Evolutionary conservation across 2,797 vertebrate genomes (phyloP).

Genomic region (Lateolabrax maculatus): DNA sequence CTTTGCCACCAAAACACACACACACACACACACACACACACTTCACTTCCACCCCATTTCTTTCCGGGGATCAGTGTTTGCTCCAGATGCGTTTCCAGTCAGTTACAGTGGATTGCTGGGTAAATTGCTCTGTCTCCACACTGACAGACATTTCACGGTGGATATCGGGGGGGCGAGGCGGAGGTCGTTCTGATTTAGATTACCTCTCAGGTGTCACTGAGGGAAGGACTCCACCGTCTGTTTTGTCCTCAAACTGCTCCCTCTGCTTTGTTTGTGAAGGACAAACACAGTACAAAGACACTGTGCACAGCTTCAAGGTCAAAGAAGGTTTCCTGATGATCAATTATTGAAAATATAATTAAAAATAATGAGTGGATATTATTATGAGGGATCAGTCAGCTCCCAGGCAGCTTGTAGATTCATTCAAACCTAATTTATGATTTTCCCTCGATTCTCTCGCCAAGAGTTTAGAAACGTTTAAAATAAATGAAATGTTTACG

Average conservation of each 20-base stretch:
- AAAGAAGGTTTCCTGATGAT: neutral
- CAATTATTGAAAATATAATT: constrained; percentile 21
- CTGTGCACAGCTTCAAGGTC: constrained; percentile 27
- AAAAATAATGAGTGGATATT: constrained; percentile 7
- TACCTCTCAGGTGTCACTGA: constrained; percentile 29
- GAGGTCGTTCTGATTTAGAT: constrained; percentile 52
- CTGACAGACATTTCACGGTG: constrained; percentile 68
- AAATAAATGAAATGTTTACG: too few relatives aligned
- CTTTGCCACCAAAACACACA: neutral
- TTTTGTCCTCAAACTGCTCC: constrained; percentile 31
- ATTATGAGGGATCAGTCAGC: neutral
- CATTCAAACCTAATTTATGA: neutral
- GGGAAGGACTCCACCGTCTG: neutral
- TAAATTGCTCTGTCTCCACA: constrained; percentile 62
- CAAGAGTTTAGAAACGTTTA: too few relatives aligned
- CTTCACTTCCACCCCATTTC: constrained; percentile 39
- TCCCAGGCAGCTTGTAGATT: neutral
- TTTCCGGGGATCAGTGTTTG: constrained; percentile 37
- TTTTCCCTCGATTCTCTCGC: too few relatives aligned
- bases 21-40: constrained; percentile 26
- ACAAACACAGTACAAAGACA: constrained; percentile 3
- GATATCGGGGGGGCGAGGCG: constrained; percentile 5
- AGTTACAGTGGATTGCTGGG: constrained; percentile 37
- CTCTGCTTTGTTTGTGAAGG: constrained; percentile 51
- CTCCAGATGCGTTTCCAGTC: constrained; percentile 29